Evolutionary conservation across 2,113 vertebrate species (phyloP), one percentile per base, ranked within the genome.

Genomic region (Chloebia gouldiae): DNA sequence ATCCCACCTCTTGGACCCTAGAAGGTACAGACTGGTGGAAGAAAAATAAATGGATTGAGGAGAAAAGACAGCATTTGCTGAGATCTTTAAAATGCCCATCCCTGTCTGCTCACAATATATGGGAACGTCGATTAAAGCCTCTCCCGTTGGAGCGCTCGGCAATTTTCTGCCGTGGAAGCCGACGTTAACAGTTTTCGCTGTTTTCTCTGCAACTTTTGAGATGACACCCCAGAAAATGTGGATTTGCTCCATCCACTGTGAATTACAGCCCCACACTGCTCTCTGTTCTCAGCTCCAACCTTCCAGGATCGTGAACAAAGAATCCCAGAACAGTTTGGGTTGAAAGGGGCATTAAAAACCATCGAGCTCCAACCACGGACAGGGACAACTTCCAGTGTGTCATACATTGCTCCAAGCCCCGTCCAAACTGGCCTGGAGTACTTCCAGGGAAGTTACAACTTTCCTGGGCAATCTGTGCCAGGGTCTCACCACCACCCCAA

Each of bases 281-380:
- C 70, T 61, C 31, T 28, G 7, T 20, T 71, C 47, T 61, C 22
- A 47, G 4, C 28, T 51, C 39, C 50, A 31, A 9, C 23, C 27
- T n/a, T 49, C 31, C 3, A 0, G n/a, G 61, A 72, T 42, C 2
- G 1, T 45, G 69, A 81, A 88, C 13, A 9, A 78, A 78, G 47
- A 86, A 70, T 16, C 15, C 54, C 0, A 0, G 33, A 39, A 66
- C 12, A 9, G 37, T 66, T 5, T 59, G 33, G 33, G 35, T 20
- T 7, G 33, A 22, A 23, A 72, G 4, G 7, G 39, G 11, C 6
- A 8, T 39, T 66, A 59, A 39, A 66, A 65, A 27, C 3, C 28
- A 51, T 10, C 0, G 0, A n/a, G 23, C n/a, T 75, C 51, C 60
- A 66, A 9, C 1, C 11, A 4, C 2, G 15, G 22, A 30, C 31